A percentile compares a stretch with the other conserved stretches of the same genome.
These are phyloP conservation scores for Volucella zonaria DNA, from an alignment of 2,888 invertebrate species.

Conservation along the genomic window DNA sequence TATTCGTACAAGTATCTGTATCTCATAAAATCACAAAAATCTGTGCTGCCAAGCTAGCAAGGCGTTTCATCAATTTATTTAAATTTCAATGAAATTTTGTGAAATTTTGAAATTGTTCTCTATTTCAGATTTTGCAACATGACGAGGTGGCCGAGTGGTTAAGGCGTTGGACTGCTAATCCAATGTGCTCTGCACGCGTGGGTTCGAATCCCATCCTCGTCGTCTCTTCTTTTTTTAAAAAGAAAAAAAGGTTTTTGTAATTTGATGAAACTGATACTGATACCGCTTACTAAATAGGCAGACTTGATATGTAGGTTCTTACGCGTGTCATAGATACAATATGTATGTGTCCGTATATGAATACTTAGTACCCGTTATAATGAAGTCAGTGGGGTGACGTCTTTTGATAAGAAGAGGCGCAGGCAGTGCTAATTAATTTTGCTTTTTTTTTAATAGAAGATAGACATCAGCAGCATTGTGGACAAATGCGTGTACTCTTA, in stretches of 20 bases:
- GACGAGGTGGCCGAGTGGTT: slow-evolving; percentile 93
- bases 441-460: too few species aligned
- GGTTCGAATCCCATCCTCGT: slow-evolving; percentile 93
- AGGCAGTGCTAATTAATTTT: too few species aligned
- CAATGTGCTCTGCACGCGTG: slow-evolving; percentile 93
- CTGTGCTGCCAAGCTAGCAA: neutral
- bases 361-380: too few species aligned
- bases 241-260: neutral
- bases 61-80: neutral
- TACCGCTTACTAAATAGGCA: too few species aligned
- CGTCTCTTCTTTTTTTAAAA: slow-evolving; percentile 79
- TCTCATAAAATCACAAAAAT: neutral
- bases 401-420: too few species aligned
- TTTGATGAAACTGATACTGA: neutral
- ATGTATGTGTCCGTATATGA: too few species aligned
- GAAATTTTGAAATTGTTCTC: slow-evolving; percentile 46
- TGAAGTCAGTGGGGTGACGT: too few species aligned
- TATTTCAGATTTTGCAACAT: slow-evolving; percentile 43
- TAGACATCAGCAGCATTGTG: too few species aligned
- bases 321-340: too few species aligned
- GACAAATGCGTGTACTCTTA: too few species aligned
- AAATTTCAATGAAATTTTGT: slow-evolving; percentile 29
- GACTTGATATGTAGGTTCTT: too few species aligned
- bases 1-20: too few species aligned
- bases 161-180: slow-evolving; percentile 93